Evolutionary conservation across 2,113 vertebrate species (phyloP), one percentile per base, ranked within the genome.

Genomic region (Pelecanoides urinatrix): DNA sequence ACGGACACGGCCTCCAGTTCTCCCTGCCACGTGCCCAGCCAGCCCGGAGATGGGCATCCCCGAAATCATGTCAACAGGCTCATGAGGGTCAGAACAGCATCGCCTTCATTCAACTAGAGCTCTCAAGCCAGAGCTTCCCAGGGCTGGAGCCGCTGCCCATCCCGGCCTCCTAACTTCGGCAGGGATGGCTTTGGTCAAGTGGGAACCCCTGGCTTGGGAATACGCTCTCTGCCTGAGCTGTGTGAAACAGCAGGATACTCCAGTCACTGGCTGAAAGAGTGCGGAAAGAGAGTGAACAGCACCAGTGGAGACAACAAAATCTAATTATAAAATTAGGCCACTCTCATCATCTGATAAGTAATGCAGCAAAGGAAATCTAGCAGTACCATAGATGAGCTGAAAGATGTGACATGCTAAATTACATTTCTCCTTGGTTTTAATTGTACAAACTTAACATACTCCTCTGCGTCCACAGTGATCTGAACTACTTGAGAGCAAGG

Each of bases 11-110:
- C 16, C 34, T 26, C 44, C 3, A 1, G 27, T 44, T 75, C 44
- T 75, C 27, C 50, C 40, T 73, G 49, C 26, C 27, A 3, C 2
- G 1, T 10, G 16, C 22, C 9, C 68, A 77, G 1, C 9, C n/a
- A n/a, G n/a, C 25, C n/a, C 0, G 0, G 2, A 34, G 26, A 44
- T 25, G 11, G 17, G 7, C 44, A n/a, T 32, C 17, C 16, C 30
- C 10, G 6, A 44, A 77, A 55, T 67, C 11, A 44, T 5, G 7
- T 40, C 61, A 50, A 2, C 2, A 59, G 50, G 22, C 30, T 87
- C 13, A 2, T 4, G 5, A 27, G 12, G 16, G 6, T 87, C 38
- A 59, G 22, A 56, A 58, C 10, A 68, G 42, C 72, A 26, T 84
- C 5, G 3, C 16, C 12, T 76, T 86, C 17, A 10, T 21, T 16